A percentile compares a stretch with the other conserved stretches of the same genome.
These are phyloP conservation scores for Dromococcyx pavoninus DNA, from an alignment of 2,797 vertebrate genomes.

Conservation along the genomic window DNA sequence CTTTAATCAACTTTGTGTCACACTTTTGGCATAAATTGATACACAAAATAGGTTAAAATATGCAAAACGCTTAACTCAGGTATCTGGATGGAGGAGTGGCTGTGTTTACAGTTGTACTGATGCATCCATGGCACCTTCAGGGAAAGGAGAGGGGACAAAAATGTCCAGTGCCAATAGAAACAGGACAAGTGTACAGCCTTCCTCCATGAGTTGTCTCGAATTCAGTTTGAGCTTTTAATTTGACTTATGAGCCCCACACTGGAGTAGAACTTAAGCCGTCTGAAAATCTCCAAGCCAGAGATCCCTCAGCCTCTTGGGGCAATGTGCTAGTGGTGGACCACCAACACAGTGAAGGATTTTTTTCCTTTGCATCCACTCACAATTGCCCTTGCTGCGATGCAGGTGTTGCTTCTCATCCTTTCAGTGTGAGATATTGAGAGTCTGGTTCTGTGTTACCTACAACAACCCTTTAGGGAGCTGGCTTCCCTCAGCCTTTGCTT, in stretches of 20 bases:
- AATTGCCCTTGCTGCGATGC: not conserved
- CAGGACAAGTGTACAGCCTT: fast-evolving
- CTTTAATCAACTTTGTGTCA: not conserved
- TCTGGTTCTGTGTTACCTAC: not conserved
- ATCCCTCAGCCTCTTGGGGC: not conserved
- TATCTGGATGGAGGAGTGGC: not conserved
- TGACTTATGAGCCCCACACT: fast-evolving
- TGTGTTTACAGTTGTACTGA: not conserved
- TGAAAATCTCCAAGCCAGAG: not conserved
- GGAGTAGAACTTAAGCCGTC: not conserved
- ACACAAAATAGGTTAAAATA: not conserved
- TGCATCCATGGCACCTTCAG: not conserved
- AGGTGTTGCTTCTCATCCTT: not conserved
- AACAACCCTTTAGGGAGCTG: not conserved
- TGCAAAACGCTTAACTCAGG: not conserved
- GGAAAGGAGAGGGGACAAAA: not conserved
- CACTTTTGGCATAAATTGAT: not conserved
- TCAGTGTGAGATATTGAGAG: not conserved
- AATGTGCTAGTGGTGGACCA: not conserved
- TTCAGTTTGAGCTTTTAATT: not conserved
- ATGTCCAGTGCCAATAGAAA: not conserved
- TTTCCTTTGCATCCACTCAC: not conserved
- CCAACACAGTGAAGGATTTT: not conserved
- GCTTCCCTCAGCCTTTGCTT: not conserved
- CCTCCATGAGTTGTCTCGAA: not conserved